Percentiles rank a stretch among this genome's conserved stretches.
These are phyloP conservation scores for Myodes glareolus DNA, from an alignment of 2,113 vertebrate species.

Conservation along the genomic window DNA sequence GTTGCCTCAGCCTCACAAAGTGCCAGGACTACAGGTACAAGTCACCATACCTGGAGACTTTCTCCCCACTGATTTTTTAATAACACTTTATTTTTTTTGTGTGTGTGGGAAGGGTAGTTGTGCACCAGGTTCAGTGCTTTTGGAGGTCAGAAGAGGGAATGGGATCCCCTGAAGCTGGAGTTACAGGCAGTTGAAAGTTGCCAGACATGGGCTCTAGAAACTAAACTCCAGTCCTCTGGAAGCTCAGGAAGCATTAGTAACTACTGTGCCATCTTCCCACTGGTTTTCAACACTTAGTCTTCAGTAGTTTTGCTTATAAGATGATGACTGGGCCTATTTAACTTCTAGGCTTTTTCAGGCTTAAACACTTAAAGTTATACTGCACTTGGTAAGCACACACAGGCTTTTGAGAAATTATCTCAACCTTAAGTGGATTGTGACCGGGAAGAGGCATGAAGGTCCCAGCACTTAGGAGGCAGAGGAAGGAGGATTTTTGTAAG, in stretches of 20 bases:
- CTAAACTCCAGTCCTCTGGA: background rate
- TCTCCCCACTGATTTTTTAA: background rate
- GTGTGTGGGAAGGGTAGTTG: background rate
- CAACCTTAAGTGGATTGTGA: background rate
- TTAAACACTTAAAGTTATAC: background rate
- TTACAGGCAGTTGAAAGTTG: background rate
- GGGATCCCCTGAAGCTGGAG: background rate
- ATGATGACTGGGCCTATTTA: background rate
- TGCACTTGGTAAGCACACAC: background rate
- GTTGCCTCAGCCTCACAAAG: background rate
- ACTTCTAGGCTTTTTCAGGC: background rate
- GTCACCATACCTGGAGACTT: background rate
- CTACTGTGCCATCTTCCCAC: background rate
- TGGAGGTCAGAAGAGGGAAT: background rate
- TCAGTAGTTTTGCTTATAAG: constrained; percentile 26
- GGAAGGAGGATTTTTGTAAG: background rate
- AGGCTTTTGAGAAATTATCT: background rate
- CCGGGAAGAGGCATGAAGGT: background rate
- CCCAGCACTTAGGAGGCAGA: background rate
- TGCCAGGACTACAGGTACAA: background rate
- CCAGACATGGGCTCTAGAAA: background rate
- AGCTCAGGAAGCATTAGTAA: background rate
- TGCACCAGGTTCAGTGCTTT: background rate
- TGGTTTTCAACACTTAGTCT: background rate
- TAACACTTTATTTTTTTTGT: background rate